Evolutionary conservation across 2,888 invertebrate genomes (phyloP).

Genomic region (Drosophila mayaguana): DNA sequence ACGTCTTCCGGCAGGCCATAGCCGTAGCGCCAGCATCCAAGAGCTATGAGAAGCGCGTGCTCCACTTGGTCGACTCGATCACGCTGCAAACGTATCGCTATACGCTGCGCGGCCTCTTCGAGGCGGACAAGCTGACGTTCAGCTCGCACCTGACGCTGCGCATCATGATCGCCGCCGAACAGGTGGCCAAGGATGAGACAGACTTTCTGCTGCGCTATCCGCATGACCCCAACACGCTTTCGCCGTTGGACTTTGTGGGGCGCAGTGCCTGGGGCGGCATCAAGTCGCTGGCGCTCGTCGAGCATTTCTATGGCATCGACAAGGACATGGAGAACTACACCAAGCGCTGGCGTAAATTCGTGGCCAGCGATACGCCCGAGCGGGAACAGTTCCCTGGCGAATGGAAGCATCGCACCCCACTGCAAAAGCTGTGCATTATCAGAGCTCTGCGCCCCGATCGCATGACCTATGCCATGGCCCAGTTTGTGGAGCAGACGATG

Average conservation of each 20-base stretch:
- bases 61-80: constrained; percentile 93
- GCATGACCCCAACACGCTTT: constrained; percentile 88
- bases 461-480: constrained; percentile 94
- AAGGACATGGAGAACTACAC: constrained; percentile 96
- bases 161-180: constrained; percentile 85
- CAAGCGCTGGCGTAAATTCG: constrained; percentile 96
- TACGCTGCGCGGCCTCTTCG: constrained; percentile 95
- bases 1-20: constrained; percentile 95
- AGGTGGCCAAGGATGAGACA: constrained; percentile 91
- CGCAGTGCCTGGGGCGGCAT: constrained; percentile 94
- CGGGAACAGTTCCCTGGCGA: constrained; percentile 97
- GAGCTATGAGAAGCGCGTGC: constrained; percentile 90
- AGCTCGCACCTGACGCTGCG: constrained; percentile 94
- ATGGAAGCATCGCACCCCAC: constrained; percentile 95
- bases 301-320: constrained; percentile 94
- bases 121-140: constrained; percentile 96
- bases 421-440: constrained; percentile 96
- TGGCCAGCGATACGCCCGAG: constrained; percentile 96
- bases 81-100: constrained; percentile 95
- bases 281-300: constrained; percentile 90
- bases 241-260: constrained; percentile 93
- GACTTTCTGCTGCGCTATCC: constrained; percentile 96
- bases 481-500: constrained; percentile 95
- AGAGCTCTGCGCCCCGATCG: constrained; percentile 95
- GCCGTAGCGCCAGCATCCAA: constrained; percentile 89